Base-by-base conservation (phyloP, 92 coral and sea anemone species). In the Blastomussa wellsi region DNA sequence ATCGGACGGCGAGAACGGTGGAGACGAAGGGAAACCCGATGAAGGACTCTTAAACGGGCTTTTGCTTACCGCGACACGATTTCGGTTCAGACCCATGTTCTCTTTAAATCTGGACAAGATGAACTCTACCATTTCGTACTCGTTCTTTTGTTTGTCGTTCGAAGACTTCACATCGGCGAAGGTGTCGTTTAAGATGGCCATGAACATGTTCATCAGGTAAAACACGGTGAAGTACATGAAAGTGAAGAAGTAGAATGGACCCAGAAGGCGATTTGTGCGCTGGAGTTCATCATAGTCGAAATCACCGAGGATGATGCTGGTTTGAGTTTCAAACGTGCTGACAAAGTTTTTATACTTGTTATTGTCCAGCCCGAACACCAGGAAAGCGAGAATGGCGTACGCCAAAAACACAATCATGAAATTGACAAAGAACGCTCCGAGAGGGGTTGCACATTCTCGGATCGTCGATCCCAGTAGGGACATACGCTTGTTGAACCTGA, bases 131-230 rank as follows among this genome's bases (percentile, higher is more conserved):
- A 95, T 94, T 86, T 95, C 98, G 79, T 92, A 88, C 42, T 95
- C 98, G 62, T 91, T 95, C 26, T 82, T 31, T 37, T 88, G 86
- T 48, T 91, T 89, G 26, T 90, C 90, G 72, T 88, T 92, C 31
- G 85, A 73, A 20, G 85, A 67, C 71, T 91, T 95, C 70, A 95
- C 94, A 0, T 90, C 98, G 11, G 95, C 32, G 51, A 90, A 94
- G 73, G 98, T 81, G 82, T 95, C 98, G 86, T 95, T 95, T 85
- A 95, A 92, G 91, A 95, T 95, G 15, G 98, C 98, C 67, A 95
- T 83, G 48, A 95, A 95, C 96, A 95, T 94, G 92, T 95, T 95
- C 92, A 95, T 89, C 69, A 95, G 89, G 79, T 87, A 90, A 35
- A 95, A 88, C 0, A 95, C 97, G 83, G 89, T 86, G 84, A 95